Percentiles rank a stretch among this genome's conserved stretches.
phyloP scores from a whole-genome alignment of 2,113 vertebrate species.

The Mastomys natalensis region DNA sequence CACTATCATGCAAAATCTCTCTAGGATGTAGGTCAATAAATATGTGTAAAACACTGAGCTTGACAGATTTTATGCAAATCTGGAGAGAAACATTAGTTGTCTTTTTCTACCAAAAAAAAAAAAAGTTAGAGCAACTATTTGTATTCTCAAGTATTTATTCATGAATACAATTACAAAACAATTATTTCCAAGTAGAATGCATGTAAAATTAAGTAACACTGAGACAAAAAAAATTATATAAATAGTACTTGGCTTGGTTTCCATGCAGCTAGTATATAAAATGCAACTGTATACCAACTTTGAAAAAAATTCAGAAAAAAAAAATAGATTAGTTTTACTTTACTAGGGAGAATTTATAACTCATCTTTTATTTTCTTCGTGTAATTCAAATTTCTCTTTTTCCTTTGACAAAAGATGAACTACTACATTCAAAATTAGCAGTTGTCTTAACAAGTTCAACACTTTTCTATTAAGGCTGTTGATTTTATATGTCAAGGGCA shows the following conservation, averaged over 20 bases:
- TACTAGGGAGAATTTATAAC: slow-evolving; percentile 23
- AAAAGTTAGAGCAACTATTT: slow-evolving; percentile 45
- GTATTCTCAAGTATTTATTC: slow-evolving; percentile 25
- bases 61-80: slow-evolving; percentile 71
- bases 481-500: slow-evolving; percentile 69
- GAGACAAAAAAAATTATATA: slow-evolving; percentile 37
- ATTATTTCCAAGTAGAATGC: slow-evolving; percentile 58
- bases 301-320: slow-evolving; percentile 50
- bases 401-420: slow-evolving; percentile 32
- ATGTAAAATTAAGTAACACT: slow-evolving; percentile 48
- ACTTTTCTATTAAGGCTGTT: slow-evolving; percentile 24
- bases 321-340: slow-evolving; percentile 44
- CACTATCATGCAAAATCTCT: slow-evolving; percentile 20
- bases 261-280: not conserved
- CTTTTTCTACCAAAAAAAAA: slow-evolving; percentile 53
- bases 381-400: slow-evolving; percentile 48
- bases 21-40: slow-evolving; percentile 61
- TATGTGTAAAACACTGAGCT: slow-evolving; percentile 49
- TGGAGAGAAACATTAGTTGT: slow-evolving; percentile 23
- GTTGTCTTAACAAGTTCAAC: slow-evolving; percentile 25
- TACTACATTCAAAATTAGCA: slow-evolving; percentile 61
- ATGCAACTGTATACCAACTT: slow-evolving; percentile 41
- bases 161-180: slow-evolving; percentile 24
- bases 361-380: not conserved
- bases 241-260: slow-evolving; percentile 22